Evolutionary conservation across 2,888 invertebrate species (phyloP), one percentile per base, ranked within the genome.

Genomic region (Nezara viridula): DNA sequence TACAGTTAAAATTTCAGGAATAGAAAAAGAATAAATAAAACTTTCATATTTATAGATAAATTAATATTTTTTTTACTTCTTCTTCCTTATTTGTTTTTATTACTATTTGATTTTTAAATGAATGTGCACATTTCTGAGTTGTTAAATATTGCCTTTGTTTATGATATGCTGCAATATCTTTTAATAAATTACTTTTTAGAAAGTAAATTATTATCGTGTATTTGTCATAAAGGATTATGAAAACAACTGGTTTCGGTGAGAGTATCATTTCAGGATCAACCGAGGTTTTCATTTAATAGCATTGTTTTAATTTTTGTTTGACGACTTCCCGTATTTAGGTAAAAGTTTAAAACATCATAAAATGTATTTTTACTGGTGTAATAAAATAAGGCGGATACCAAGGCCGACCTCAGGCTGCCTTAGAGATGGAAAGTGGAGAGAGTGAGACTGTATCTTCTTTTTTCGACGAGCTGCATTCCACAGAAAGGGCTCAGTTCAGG

Each of bases 391-490:
- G 14, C 66, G 66, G 66, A 73, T 73, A 9, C 66, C 66, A 73
- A 73, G 66, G 37, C 7, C 66, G 66, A 73, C 32, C 55, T 55
- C 24, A 9, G 55, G 24, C 24, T 6, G 24, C 55, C 32, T 37
- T 73, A 1, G 66, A 73, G 66, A 37, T 73, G 66, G 66, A 73
- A 73, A 73, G 66, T 73, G 37, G 37, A 73, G 66, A 73, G 66
- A 73, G 66, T 19, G 66, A 1, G 9, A 7, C 66, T 73, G 66
- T 60, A 27, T 73, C 66, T 32, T 37, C 66, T 73, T 73, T 73
- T 73, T 73, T 73, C 60, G 7, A 73, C 32, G 2, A 4, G 24
- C 1, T 73, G 66, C 66, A 73, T 73, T 73, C 66, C 66, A 73
- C 27, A 27, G n/a, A 14, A 60, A 66, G 32, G 19, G 37, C 21